Evolutionary conservation across 2,797 vertebrate genomes (phyloP).

Genomic region (Gobionotothen gibberifrons): DNA sequence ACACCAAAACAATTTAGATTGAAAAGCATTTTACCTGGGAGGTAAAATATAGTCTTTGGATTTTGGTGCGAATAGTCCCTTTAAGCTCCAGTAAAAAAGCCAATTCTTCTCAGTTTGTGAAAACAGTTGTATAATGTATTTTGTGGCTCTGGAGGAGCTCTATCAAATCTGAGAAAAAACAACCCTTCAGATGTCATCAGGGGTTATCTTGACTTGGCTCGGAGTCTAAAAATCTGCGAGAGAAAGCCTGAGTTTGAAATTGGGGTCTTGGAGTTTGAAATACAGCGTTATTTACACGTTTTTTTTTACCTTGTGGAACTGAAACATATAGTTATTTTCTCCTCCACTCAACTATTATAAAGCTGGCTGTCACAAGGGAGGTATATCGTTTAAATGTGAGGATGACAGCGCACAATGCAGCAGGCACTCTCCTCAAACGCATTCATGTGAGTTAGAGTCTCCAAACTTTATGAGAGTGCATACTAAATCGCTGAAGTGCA

Average conservation of each 20-base stretch:
- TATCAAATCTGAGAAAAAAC: constrained; percentile 2
- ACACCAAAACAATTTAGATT: too few relatives aligned
- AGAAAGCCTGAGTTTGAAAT: neutral
- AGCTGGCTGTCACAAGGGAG: neutral
- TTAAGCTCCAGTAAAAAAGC: too few relatives aligned
- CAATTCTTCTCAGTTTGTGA: neutral
- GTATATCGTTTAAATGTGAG: too few relatives aligned
- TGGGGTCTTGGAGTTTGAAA: neutral
- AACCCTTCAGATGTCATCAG: neutral
- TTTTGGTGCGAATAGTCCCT: too few relatives aligned
- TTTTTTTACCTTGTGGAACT: constrained; percentile 19
- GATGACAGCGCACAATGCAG: too few relatives aligned
- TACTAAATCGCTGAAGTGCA: neutral
- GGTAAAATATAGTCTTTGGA: too few relatives aligned
- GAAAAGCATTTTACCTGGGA: too few relatives aligned
- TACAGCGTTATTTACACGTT: neutral
- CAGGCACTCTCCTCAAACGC: too few relatives aligned
- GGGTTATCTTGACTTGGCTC: neutral
- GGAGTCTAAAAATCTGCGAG: neutral
- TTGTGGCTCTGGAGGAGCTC: neutral
- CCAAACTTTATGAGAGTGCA: neutral
- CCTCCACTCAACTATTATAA: neutral
- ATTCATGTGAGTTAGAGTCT: neutral
- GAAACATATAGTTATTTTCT: constrained; percentile 9
- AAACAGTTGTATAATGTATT: neutral